These are phyloP conservation scores for Ernsta delagoae DNA, from an alignment of 2,888 invertebrate genomes.

Conservation along the genomic window DNA sequence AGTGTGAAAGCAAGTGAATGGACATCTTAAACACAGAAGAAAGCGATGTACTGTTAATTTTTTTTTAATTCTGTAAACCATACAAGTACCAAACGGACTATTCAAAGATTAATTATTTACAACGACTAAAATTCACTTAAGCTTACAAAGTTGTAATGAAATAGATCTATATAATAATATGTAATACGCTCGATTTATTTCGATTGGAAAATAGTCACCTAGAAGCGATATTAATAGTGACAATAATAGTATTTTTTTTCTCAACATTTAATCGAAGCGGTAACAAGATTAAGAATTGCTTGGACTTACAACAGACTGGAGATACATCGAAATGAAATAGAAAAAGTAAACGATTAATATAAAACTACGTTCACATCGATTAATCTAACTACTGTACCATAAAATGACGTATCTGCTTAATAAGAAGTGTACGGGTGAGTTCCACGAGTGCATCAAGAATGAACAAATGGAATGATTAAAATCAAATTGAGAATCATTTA, in stretches of 20 bases:
- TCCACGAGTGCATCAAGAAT: conserved; percentile 50
- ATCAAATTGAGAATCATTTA: neutral
- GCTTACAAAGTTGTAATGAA: conserved; percentile 64
- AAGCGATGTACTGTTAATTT: conserved; percentile 51
- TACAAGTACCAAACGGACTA: conserved; percentile 58
- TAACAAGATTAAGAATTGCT: conserved; percentile 65
- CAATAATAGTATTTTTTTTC: conserved; percentile 54
- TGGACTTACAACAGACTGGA: conserved; percentile 60
- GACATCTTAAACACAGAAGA: conserved; percentile 55
- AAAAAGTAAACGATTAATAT: conserved; percentile 56
- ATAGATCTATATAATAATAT: conserved; percentile 50
- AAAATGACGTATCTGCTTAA: conserved; percentile 52
- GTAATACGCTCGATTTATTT: conserved; percentile 53
- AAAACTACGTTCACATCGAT: conserved; percentile 75
- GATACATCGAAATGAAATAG: conserved; percentile 51
- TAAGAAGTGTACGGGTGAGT: conserved; percentile 41
- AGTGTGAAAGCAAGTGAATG: conserved; percentile 66
- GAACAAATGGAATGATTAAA: conserved; percentile 38
- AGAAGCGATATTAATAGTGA: conserved; percentile 74
- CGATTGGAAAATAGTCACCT: conserved; percentile 67
- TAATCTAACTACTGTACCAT: conserved; percentile 69
- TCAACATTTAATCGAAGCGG: conserved; percentile 73
- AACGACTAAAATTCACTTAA: conserved; percentile 69
- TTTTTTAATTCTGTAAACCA: conserved; percentile 53
- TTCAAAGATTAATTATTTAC: conserved; percentile 67